A percentile compares a stretch with the other conserved stretches of the same genome.
Evolutionary conservation across 2,888 invertebrate genomes (phyloP).

Genomic region (Volucella inanis): DNA sequence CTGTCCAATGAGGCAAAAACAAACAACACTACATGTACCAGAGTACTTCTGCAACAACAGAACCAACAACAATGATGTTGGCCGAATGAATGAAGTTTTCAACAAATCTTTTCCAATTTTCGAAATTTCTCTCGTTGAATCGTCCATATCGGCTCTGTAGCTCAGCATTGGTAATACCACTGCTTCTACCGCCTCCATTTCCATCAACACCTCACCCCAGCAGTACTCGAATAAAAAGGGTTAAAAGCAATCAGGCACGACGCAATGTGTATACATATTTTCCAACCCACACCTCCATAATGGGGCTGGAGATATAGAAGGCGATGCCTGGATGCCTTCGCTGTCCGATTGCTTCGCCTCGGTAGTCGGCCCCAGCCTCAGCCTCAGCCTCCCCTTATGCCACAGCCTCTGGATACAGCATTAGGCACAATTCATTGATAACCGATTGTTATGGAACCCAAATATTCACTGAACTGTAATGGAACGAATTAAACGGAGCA

Average conservation of each 20-base stretch:
- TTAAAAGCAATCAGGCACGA: slow-evolving; percentile 75
- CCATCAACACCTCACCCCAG: not conserved
- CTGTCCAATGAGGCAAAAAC: slow-evolving; percentile 70
- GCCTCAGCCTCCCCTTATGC: slow-evolving; percentile 62
- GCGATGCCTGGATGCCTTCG: slow-evolving; percentile 64
- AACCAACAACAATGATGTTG: slow-evolving; percentile 51
- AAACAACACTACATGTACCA: slow-evolving; percentile 48
- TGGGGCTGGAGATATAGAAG: slow-evolving; percentile 25
- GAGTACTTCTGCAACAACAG: slow-evolving; percentile 1
- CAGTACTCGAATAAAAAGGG: slow-evolving; percentile 51
- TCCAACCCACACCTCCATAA: slow-evolving; percentile 38
- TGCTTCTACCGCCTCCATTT: not conserved
- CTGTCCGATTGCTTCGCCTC: slow-evolving; percentile 61
- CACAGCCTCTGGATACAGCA: slow-evolving; percentile 75
- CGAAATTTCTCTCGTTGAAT: slow-evolving; percentile 59
- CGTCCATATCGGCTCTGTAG: not conserved
- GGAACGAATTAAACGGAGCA: slow-evolving; percentile 81
- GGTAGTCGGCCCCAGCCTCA: slow-evolving; percentile 41
- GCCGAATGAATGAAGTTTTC: slow-evolving; percentile 74
- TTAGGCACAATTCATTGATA: slow-evolving; percentile 81
- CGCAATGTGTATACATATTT: slow-evolving; percentile 63
- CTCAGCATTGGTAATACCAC: not conserved
- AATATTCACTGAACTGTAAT: slow-evolving; percentile 82
- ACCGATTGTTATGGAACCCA: slow-evolving; percentile 81
- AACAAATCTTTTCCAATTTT: slow-evolving; percentile 75